Evolutionary conservation across 2,113 vertebrate genomes (phyloP).

Genomic region (Rana temporaria): DNA sequence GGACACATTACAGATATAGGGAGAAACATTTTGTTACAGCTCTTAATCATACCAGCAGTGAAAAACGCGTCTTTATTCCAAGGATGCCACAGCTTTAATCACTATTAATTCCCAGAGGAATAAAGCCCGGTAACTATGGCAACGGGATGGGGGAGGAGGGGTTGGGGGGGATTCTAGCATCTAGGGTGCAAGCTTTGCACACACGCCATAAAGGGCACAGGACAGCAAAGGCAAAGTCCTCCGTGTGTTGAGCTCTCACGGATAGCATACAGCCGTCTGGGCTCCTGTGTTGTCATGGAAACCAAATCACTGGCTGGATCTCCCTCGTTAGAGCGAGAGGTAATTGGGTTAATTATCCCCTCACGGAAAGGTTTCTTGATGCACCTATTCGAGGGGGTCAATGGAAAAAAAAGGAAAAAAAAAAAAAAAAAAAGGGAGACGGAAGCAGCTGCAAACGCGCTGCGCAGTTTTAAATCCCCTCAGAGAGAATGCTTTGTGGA

Average conservation of each 20-base stretch:
- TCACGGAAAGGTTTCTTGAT: conserved; percentile 48
- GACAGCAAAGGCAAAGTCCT: conserved; percentile 17
- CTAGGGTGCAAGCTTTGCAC: background rate
- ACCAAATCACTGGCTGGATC: conserved; percentile 33
- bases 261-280: conserved; percentile 26
- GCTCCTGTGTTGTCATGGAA: conserved; percentile 30
- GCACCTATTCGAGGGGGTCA: conserved; percentile 21
- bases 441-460: background rate
- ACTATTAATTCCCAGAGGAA: background rate
- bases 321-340: conserved; percentile 50
- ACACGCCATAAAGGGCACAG: conserved; percentile 8
- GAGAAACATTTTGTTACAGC: background rate
- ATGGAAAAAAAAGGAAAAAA: background rate
- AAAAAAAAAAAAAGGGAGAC: background rate
- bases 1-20: background rate
- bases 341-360: conserved; percentile 59
- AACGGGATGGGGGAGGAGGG: background rate
- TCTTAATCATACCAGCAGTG: background rate
- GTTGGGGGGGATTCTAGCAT: background rate
- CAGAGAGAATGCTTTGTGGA: background rate
- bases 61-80: background rate
- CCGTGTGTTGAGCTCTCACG: background rate
- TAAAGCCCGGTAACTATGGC: conserved; percentile 25
- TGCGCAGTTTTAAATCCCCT: background rate
- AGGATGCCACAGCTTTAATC: background rate